These are phyloP conservation scores for Bombus superbus DNA, from an alignment of 1,140 invertebrate species.

Conservation along the genomic window DNA sequence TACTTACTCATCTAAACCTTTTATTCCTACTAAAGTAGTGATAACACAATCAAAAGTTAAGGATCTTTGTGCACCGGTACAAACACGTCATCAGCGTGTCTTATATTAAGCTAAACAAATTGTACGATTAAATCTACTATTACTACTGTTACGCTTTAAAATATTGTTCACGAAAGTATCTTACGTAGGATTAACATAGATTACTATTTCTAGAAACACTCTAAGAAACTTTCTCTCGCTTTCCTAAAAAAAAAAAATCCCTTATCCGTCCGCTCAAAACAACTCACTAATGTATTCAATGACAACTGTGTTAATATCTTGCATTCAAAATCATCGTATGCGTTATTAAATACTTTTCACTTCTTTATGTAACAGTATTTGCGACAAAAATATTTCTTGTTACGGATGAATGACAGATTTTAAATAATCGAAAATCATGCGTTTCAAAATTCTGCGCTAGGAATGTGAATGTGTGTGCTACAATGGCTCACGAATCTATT, in stretches of 20 bases:
- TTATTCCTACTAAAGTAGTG: conserved; percentile 16
- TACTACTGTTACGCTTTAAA: conserved; percentile 49
- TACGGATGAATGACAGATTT: not conserved
- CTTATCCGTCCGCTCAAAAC: conserved; percentile 61
- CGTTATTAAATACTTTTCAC: not conserved
- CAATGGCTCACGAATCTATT: not conserved
- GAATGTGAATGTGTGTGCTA: not conserved
- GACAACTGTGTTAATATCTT: not conserved
- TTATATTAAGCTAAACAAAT: conserved; percentile 34
- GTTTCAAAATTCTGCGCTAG: not conserved
- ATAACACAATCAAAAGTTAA: conserved; percentile 18
- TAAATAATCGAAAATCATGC: not conserved
- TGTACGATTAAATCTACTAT: conserved; percentile 17
- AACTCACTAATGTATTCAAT: conserved; percentile 6
- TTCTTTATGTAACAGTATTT: not conserved
- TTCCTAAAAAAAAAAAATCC: conserved; percentile 49
- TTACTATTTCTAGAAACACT: conserved; percentile 31
- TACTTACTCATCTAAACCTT: conserved; percentile 22
- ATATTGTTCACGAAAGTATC: conserved; percentile 56
- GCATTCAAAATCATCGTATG: not conserved
- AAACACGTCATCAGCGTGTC: conserved; percentile 29
- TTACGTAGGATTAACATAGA: conserved; percentile 46
- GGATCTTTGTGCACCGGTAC: conserved; percentile 27
- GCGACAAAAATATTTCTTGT: not conserved
- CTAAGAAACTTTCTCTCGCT: conserved; percentile 55